A percentile compares a stretch with the other conserved stretches of the same genome.
Evolutionary conservation across 2,888 invertebrate species (phyloP).

Genomic region (Nudaria mundana): DNA sequence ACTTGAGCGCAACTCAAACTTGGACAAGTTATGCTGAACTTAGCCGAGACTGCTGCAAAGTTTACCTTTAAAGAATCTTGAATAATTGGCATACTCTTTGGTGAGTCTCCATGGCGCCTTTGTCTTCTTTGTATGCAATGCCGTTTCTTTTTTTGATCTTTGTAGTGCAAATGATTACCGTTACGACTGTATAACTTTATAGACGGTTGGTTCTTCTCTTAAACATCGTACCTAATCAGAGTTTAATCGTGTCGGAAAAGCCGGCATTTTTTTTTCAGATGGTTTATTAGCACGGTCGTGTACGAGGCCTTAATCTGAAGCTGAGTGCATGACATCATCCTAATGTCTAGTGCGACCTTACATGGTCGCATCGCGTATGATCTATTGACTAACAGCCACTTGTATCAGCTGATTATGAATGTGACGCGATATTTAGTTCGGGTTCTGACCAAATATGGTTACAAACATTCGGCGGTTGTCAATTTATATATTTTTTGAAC

Average conservation of each 20-base stretch:
- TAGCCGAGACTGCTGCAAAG: slow-evolving; percentile 15
- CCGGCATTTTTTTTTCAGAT: slow-evolving; percentile 7
- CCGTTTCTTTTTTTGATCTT: slow-evolving; percentile 14
- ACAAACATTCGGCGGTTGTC: slow-evolving; percentile 36
- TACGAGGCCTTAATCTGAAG: slow-evolving; percentile 38
- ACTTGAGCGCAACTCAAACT: slow-evolving; percentile 13
- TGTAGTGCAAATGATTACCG: slow-evolving; percentile 22
- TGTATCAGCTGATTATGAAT: slow-evolving; percentile 65
- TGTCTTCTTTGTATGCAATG: slow-evolving; percentile 25
- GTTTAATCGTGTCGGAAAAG: too few species aligned
- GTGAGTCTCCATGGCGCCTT: too few species aligned
- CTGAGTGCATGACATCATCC: slow-evolving; percentile 71
- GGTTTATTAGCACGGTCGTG: slow-evolving; percentile 31
- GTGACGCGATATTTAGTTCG: slow-evolving; percentile 54
- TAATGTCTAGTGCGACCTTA: slow-evolving; percentile 66
- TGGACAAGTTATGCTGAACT: slow-evolving; percentile 17
- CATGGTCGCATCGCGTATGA: slow-evolving; percentile 71
- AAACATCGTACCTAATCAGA: too few species aligned
- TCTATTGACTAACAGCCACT: slow-evolving; percentile 57
- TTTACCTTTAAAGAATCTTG: slow-evolving; percentile 15
- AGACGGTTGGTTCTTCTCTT: too few species aligned
- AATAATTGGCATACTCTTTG: too few species aligned
- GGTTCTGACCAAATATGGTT: slow-evolving; percentile 52
- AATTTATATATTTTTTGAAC: slow-evolving; percentile 26
- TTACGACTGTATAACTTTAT: too few species aligned